Evolutionary conservation across 53 echinoderm and acorn worm genomes (phyloP).

Genomic region (Paelopatides confundens): DNA sequence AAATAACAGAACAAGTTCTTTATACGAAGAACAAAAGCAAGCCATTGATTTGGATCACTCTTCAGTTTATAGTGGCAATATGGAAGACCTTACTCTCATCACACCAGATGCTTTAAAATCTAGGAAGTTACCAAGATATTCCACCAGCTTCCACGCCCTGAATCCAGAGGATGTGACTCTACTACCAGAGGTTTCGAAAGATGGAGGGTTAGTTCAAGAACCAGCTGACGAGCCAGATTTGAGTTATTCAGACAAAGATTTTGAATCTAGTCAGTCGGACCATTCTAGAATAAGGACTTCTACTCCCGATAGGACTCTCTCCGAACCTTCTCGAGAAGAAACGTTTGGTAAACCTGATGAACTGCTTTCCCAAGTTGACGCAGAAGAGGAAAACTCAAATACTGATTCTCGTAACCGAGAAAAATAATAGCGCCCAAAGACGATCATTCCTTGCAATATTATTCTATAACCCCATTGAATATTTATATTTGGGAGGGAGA

Average conservation of each 20-base stretch:
- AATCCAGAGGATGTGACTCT: background rate
- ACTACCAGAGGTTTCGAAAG: constrained; percentile 1
- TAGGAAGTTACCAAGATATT: background rate
- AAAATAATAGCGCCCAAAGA: too few species aligned
- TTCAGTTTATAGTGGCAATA: background rate
- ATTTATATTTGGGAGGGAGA: too few species aligned
- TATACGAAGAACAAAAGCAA: background rate
- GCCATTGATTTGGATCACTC: background rate
- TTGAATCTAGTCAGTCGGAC: constrained; percentile 2
- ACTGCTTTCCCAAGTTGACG: constrained; percentile 10
- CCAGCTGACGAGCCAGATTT: background rate
- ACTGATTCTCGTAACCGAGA: background rate
- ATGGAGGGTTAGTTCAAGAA: background rate
- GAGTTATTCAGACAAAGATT: background rate
- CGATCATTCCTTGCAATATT: too few species aligned
- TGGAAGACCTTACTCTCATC: background rate
- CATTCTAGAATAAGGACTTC: constrained; percentile 12
- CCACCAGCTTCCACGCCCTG: background rate
- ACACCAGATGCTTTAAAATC: constrained; percentile 14
- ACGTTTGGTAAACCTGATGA: background rate
- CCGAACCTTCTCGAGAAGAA: background rate
- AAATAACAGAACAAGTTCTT: background rate
- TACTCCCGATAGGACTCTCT: background rate
- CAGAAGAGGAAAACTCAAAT: background rate
- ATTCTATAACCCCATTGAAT: too few species aligned